Evolutionary conservation across 2,113 vertebrate genomes (phyloP), one percentile per base, ranked within the genome.

Genomic region (Serilophus lunatus): DNA sequence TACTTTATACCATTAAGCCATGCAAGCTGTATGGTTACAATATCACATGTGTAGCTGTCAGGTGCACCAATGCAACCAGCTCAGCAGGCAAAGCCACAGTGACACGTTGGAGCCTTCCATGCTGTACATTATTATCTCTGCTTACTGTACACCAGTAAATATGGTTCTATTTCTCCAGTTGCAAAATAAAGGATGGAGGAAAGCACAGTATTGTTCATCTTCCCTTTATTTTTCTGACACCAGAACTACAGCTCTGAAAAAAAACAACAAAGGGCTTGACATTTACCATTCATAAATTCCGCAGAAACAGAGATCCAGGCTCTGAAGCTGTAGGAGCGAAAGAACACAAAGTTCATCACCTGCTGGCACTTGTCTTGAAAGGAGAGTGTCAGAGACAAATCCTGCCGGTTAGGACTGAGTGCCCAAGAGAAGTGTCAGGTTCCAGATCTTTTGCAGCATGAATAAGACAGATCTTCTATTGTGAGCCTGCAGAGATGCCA

Each of bases 201-300:
- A 86, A 92, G 83, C 63, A 70, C 68, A 90, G 35, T 78, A 81
- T 76, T 92, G 51, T 69, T 94, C 86, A 8, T 70, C 59, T 79
- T 65, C 22, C 45, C 80, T 95, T 96, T 97, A 80, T 84, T 96
- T 83, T 97, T 92, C 91, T 86, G 89, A 83, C 33, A 93, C 45
- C 2, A 61, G 91, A 95, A 79, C 76, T 93, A 71, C 56, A 95
- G 87, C 68, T 92, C 92, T 96, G 84, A 92, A 95, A 86, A 96
- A 95, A 96, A n/a, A n/a, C n/a, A n/a, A 86, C 88, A 91, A 97
- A 94, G 80, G 61, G 59, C 61, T 95, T 97, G 97, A 96, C 97
- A 98, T 97, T 97, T 97, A 94, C 92, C 86, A 96, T 96, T 97
- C 91, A 93, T 89, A 92, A 92, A 79, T 94, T 97, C 95, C 91